Conservation (phyloP, 2,113 vertebrate genomes). For the Aldabrachelys gigantea region DNA sequence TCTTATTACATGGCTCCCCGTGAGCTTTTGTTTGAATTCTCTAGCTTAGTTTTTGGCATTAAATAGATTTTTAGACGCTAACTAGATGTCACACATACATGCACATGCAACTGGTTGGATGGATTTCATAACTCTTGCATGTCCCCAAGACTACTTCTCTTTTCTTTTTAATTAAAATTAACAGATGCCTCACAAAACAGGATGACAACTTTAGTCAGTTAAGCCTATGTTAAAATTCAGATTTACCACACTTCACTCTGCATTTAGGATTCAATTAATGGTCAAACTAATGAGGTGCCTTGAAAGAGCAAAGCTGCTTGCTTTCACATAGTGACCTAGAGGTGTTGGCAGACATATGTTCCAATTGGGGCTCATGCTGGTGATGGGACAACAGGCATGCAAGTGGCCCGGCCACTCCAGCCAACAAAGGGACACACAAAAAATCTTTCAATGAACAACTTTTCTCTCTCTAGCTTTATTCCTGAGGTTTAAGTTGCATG, state of each 20-base stretch:
- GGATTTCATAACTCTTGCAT: constrained; percentile 41
- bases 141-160: constrained; percentile 21
- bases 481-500: neutral
- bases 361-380: neutral
- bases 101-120: constrained; percentile 22
- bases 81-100: constrained; percentile 60
- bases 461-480: neutral
- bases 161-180: constrained; percentile 51
- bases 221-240: neutral
- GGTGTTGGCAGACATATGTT: fast-evolving
- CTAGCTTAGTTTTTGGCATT: constrained; percentile 59
- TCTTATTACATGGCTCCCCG: constrained; percentile 33
- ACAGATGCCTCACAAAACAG: neutral
- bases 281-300: neutral
- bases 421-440: neutral
- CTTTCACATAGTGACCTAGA: neutral
- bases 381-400: fast-evolving
- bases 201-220: neutral
- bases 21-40: constrained; percentile 66
- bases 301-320: neutral
- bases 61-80: constrained; percentile 51
- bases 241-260: neutral
- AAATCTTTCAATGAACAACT: neutral
- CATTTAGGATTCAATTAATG: neutral
- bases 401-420: fast-evolving